phyloP scores from a whole-genome alignment of 2,797 vertebrate species.

The Champsocephalus gunnari region DNA sequence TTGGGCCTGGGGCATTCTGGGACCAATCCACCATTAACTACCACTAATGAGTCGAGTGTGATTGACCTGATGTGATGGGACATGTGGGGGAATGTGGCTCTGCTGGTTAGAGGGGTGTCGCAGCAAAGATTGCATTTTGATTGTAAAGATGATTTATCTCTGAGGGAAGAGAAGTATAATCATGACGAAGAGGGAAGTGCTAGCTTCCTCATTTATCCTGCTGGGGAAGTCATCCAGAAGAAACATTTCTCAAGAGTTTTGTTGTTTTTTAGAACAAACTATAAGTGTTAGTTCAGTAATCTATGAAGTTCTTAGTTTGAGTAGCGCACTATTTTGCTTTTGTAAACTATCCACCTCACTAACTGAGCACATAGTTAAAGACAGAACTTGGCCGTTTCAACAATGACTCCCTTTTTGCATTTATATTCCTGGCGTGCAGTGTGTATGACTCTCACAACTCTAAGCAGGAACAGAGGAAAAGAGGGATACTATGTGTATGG shows the following conservation, averaged over 20 bases:
- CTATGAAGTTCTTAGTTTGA: constrained; percentile 10
- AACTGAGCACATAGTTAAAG: constrained; percentile 39
- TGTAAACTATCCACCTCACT: constrained; percentile 58
- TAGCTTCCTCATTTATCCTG: constrained; percentile 8
- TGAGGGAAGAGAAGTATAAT: constrained; percentile 31
- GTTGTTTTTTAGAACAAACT: constrained; percentile 28
- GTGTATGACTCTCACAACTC: constrained; percentile 48
- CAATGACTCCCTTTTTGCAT: constrained; percentile 74
- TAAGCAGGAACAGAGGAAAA: constrained; percentile 51
- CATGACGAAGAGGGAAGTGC: constrained; percentile 25
- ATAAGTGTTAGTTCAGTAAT: constrained; percentile 18
- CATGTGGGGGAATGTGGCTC: constrained; percentile 31
- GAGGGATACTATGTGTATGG: constrained; percentile 34
- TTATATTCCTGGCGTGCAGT: constrained; percentile 59
- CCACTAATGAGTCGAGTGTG: constrained; percentile 73
- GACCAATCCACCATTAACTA: constrained; percentile 71
- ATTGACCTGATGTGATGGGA: constrained; percentile 55
- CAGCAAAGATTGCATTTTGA: constrained; percentile 36
- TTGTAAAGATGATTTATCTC: constrained; percentile 49
- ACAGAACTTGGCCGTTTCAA: constrained; percentile 61
- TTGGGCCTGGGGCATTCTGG: constrained; percentile 45
- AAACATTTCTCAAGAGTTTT: constrained; percentile 17
- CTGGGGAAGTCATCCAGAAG: neutral
- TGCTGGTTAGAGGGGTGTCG: constrained; percentile 42
- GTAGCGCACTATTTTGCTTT: constrained; percentile 35